Evolutionary conservation across 2,113 vertebrate species (phyloP).

Genomic region (Phyllopteryx taeniolatus): DNA sequence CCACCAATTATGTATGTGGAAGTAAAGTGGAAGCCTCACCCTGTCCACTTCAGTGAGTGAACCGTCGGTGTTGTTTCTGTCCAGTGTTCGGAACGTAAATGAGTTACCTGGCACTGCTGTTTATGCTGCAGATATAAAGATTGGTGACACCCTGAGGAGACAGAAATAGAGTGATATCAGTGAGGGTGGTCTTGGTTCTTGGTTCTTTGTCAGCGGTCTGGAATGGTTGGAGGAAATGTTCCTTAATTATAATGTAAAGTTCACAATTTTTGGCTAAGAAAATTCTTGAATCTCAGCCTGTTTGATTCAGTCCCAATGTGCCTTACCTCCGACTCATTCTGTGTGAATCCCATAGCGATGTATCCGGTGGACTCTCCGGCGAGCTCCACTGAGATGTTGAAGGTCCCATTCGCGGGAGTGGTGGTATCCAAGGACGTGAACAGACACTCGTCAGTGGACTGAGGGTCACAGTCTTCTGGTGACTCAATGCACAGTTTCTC

Average conservation of each 20-base stretch:
- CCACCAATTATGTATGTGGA: background rate
- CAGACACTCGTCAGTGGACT: accelerated
- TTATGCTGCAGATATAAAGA: background rate
- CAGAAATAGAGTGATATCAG: background rate
- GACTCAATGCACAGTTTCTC: background rate
- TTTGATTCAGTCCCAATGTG: background rate
- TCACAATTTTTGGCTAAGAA: background rate
- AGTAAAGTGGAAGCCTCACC: background rate
- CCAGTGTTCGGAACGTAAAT: background rate
- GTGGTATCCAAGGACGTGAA: background rate
- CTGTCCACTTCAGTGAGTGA: too few species aligned
- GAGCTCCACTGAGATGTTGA: background rate
- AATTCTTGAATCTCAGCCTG: background rate
- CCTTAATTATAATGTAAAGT: background rate
- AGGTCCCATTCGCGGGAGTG: background rate
- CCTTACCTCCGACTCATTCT: background rate
- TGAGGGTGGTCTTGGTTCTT: background rate
- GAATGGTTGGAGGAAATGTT: background rate
- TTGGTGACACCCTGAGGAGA: background rate
- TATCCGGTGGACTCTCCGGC: background rate
- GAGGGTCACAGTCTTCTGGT: background rate
- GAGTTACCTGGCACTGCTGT: background rate
- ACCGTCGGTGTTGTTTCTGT: background rate
- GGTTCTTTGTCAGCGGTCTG: background rate
- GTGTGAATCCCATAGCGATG: background rate